Evolutionary conservation across 1,140 invertebrate species (phyloP), one percentile per base, ranked within the genome.

Genomic region (Drosophila kikkawai): DNA sequence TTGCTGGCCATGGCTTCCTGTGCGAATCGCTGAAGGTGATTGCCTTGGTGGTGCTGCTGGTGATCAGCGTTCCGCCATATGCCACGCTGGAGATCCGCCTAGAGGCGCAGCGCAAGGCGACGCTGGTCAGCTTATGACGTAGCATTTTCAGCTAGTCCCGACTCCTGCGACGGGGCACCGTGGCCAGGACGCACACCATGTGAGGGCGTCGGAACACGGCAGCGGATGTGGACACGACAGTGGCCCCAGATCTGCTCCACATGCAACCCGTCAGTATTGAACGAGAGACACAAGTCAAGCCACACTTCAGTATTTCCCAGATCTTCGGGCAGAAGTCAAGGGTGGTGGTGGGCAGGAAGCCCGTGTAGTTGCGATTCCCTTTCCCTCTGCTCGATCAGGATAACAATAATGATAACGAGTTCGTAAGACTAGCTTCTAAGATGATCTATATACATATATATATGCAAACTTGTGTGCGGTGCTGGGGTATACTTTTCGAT

Each of bases 31-130:
- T 87, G n/a, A 93, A 93, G 70, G 92, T 93, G 9, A 84, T 93
- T 6, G 88, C 80, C 0, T 60, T 94, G 53, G 92, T 93, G 7
- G 92, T 88, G 15, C 88, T 93, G 2, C 73, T 94, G 22, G 90
- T 93, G 15, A 75, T 94, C 42, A 91, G 92, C 60, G 85, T 94
- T 8, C 80, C 91, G 13, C 92, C 93, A 1, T 94, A 94, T 78
- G 88, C 92, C 22, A 92, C 91, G 75, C 82, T 93, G 7, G 94
- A 93, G 73, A 91, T 91, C 29, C 92, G 91, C 15, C 55, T 93
- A 67, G 91, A 93, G 75, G 78, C 90, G 11, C 91, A 92, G 44
- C 91, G 91, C 17, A 93, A 93, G 77, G 85, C 81, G n/a, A 87
- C 85, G 70, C 68, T 92, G n/a, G 78, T 82, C 42, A 90, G 80